Percentiles rank a stretch among this genome's conserved stretches.
phyloP scores from a whole-genome alignment of 1,140 invertebrate species.

The Drosophila gunungcola region DNA sequence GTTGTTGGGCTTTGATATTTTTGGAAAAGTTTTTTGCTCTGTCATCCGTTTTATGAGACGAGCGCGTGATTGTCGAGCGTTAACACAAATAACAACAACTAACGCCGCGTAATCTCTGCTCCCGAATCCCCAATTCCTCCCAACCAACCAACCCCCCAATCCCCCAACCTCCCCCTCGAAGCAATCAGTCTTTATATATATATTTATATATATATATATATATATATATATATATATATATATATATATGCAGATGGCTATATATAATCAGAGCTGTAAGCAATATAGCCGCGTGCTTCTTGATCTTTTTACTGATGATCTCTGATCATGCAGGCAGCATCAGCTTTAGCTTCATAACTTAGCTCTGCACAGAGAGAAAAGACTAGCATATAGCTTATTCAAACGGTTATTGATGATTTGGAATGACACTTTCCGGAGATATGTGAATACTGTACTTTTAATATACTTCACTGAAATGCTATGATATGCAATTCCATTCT shows the following conservation, averaged over 20 bases:
- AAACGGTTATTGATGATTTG: too few relatives aligned
- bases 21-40: slow-evolving; percentile 53
- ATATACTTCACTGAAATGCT: too few relatives aligned
- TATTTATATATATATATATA: neutral
- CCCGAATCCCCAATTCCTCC: slow-evolving; percentile 15
- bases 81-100: slow-evolving; percentile 21
- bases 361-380: slow-evolving; percentile 1
- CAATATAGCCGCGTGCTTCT: slow-evolving; percentile 7
- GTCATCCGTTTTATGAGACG: slow-evolving; percentile 48
- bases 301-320: slow-evolving; percentile 12
- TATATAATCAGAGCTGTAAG: slow-evolving; percentile 1
- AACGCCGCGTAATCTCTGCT: slow-evolving; percentile 31
- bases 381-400: neutral
- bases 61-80: slow-evolving; percentile 63
- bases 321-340: slow-evolving; percentile 8
- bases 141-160: neutral
- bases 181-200: neutral
- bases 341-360: neutral
- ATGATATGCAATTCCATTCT: too few relatives aligned
- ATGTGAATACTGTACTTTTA: too few relatives aligned
- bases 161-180: too few relatives aligned
- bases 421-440: too few relatives aligned
- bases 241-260: neutral
- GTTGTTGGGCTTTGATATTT: slow-evolving; percentile 55
- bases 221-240: slow-evolving; percentile 1